Conservation (phyloP, 1,140 invertebrate genomes). For the Thalassaphorura encarpata region DNA sequence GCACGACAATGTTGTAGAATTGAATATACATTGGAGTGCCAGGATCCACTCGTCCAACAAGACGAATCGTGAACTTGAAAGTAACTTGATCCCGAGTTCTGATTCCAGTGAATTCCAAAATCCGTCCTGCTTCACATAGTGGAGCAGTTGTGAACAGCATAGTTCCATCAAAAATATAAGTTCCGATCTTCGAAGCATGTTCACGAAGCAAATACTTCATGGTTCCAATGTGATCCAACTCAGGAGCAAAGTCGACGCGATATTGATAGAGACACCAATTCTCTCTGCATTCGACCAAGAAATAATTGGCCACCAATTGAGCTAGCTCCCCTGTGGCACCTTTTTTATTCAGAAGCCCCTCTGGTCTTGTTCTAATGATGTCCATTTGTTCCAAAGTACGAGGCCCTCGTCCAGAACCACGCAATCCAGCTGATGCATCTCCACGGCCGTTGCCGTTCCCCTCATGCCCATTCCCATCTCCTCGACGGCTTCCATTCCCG, state of each 20-base stretch:
- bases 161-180: conserved; percentile 47
- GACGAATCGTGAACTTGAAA: conserved; percentile 14
- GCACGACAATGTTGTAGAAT: conserved; percentile 29
- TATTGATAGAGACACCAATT: conserved; percentile 48
- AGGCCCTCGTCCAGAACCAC: too few relatives aligned
- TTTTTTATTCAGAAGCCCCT: not conserved
- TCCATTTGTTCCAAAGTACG: too few relatives aligned
- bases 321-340: not conserved
- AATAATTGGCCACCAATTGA: conserved; percentile 6
- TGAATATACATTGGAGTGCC: conserved; percentile 17
- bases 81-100: not conserved
- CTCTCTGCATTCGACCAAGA: not conserved
- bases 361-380: too few relatives aligned
- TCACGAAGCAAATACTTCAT: conserved; percentile 51
- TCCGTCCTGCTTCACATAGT: not conserved
- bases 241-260: conserved; percentile 62
- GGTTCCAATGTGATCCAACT: conserved; percentile 52
- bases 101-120: not conserved
- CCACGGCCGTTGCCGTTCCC: too few relatives aligned
- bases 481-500: too few relatives aligned
- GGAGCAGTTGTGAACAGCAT: not conserved
- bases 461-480: too few relatives aligned
- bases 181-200: conserved; percentile 41
- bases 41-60: not conserved
- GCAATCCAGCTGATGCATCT: too few relatives aligned